phyloP scores from a whole-genome alignment of 2,888 invertebrate genomes.

The Steinernema hermaphroditum region DNA sequence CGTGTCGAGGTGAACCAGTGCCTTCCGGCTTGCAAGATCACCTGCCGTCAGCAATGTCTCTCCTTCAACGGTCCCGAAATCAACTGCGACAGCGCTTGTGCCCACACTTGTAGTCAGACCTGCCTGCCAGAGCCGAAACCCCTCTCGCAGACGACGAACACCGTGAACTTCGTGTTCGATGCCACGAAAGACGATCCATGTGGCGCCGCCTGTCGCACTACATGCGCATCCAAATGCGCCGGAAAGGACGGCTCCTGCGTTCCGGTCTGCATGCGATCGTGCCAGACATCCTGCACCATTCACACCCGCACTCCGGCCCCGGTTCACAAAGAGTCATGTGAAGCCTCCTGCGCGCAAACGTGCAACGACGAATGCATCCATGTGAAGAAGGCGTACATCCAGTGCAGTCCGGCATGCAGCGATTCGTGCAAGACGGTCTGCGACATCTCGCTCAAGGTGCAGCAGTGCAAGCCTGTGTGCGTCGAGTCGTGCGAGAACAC shows the following conservation, averaged over 20 bases:
- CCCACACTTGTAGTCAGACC: conserved; percentile 19
- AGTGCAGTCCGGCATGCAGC: conserved; percentile 22
- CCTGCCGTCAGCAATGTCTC: conserved; percentile 17
- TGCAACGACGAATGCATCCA: conserved; percentile 26
- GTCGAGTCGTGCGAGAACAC: conserved; percentile 11
- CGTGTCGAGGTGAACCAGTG: conserved; percentile 18
- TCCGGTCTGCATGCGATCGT: neutral
- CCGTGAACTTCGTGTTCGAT: conserved; percentile 4
- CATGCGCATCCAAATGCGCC: conserved; percentile 2
- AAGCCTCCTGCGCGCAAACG: neutral
- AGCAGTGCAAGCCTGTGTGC: conserved; percentile 24
- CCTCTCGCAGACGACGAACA: neutral
- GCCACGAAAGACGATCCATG: neutral
- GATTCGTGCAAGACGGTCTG: conserved; percentile 27
- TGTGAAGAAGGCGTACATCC: conserved; percentile 3
- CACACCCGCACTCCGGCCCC: neutral
- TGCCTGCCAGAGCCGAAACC: conserved; percentile 16
- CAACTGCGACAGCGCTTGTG: conserved; percentile 22
- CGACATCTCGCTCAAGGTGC: conserved; percentile 15
- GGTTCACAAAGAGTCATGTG: neutral
- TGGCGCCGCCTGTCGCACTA: neutral
- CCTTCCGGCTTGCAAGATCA: conserved; percentile 27
- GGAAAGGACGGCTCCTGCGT: neutral
- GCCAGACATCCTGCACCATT: conserved; percentile 22
- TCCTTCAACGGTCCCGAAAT: conserved; percentile 22